Base-by-base conservation (phyloP, 2,797 vertebrate genomes). In the Anguilla megastoma region DNA sequence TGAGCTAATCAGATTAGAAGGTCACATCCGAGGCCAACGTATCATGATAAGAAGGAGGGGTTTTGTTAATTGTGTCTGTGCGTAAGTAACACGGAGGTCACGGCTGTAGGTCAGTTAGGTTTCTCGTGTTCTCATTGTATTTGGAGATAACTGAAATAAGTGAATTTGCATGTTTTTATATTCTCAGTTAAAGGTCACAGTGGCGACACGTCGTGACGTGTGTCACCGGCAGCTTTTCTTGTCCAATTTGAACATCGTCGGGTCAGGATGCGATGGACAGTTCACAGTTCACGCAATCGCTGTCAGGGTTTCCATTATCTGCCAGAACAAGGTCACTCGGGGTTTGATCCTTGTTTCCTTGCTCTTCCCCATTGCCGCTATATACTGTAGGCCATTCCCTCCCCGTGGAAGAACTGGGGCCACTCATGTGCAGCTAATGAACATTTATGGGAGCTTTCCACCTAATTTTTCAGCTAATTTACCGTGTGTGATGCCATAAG, bases 381-480 rank as follows among this genome's bases (percentile, higher is more conserved):
- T 45, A 0, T 45, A 45, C 48, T 21, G 2, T 30, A 16, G 27
- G 0, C n/a, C 45, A 16, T 52, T 18, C 0, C 48, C 52, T 41
- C n/a, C 66, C 36, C 85, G n/a, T 21, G 45, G 66, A 74, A n/a
- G 14, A 69, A 27, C 85, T 10, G 5, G 86, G 24, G 41, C 3
- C 24, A 88, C 30, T 79, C 52, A 69, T 66, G 54, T 58, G 84
- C 86, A 87, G 89, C 71, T 90, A 92, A 92, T 91, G 89, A 89
- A 89, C 88, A 91, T 90, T 89, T 87, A 89, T 90, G 86, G 82
- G 24, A 82, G n/a, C 58, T 87, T 86, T 88, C 74, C 74, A 87
- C 89, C 85, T 87, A 76, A 89, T 89, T 90, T 88, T 92, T 91
- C 84, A 90, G 91, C 93, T 88, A 88, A 92, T 94, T 92, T 91